Conservation (phyloP, 2,797 vertebrate species). For the Nyctalus aviator region DNA sequence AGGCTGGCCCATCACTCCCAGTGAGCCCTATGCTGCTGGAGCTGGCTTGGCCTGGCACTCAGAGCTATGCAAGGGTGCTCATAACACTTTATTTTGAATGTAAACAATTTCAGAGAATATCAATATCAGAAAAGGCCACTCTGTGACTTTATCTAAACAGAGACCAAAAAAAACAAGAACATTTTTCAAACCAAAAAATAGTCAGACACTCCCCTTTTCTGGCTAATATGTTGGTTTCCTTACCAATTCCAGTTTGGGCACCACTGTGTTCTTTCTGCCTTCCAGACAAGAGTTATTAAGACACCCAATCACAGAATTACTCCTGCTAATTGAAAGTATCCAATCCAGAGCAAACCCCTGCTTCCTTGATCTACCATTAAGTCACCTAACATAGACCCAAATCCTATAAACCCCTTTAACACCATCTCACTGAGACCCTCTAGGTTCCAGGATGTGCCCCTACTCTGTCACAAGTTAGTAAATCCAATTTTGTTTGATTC, state of each 20-base stretch:
- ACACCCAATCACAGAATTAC: not conserved
- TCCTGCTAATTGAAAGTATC: not conserved
- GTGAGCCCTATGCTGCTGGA: not conserved
- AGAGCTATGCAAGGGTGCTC: not conserved
- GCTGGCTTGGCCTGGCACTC: not conserved
- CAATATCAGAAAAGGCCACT: not conserved
- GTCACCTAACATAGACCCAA: slow-evolving; percentile 7
- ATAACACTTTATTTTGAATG: not conserved
- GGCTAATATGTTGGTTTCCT: not conserved
- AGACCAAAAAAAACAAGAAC: slow-evolving; percentile 46
- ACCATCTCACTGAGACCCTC: not conserved
- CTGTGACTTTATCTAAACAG: slow-evolving; percentile 24
- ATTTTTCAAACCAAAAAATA: not conserved
- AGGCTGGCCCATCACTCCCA: not conserved
- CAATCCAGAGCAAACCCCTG: not conserved
- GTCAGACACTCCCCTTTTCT: not conserved
- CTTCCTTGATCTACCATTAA: not conserved
- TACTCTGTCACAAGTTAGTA: not conserved
- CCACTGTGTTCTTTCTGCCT: not conserved
- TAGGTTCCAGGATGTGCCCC: not conserved
- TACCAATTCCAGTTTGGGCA: not conserved
- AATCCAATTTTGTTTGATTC: slow-evolving; percentile 1
- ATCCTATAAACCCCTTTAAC: not conserved
- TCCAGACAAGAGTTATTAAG: slow-evolving; percentile 4
- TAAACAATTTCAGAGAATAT: slow-evolving; percentile 20